A percentile compares a stretch with the other conserved stretches of the same genome.
phyloP scores from a whole-genome alignment of 2,797 vertebrate genomes.

The Pangasius sanitwongsei region DNA sequence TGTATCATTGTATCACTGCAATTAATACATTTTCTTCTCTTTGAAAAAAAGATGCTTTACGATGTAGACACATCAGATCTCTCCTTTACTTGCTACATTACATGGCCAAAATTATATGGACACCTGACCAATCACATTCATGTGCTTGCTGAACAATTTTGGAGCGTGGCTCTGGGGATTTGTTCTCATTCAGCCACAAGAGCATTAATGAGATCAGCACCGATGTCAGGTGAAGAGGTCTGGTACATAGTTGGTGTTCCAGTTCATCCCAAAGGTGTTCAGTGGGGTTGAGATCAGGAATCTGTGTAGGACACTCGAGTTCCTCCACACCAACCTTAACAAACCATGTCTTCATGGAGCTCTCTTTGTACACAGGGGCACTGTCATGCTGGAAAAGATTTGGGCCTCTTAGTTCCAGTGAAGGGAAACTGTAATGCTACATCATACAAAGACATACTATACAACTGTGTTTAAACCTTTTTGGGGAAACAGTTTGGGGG shows the following conservation, averaged over 20 bases:
- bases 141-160: background rate
- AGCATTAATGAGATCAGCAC: background rate
- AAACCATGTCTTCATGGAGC: background rate
- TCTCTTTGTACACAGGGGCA: background rate
- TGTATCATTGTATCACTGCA: background rate
- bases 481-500: background rate
- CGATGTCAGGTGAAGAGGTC: background rate
- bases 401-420: background rate
- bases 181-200: background rate
- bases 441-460: background rate
- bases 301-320: background rate
- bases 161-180: background rate
- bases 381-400: background rate
- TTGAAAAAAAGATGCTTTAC: background rate
- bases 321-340: background rate
- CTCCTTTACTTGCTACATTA: background rate
- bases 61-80: background rate
- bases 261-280: background rate
- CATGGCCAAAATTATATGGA: background rate
- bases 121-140: background rate
- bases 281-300: background rate
- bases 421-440: background rate
- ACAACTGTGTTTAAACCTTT: background rate
- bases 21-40: background rate
- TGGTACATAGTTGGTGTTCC: background rate